phyloP scores from a whole-genome alignment of 2,113 vertebrate genomes.

The Centrocercus urophasianus region DNA sequence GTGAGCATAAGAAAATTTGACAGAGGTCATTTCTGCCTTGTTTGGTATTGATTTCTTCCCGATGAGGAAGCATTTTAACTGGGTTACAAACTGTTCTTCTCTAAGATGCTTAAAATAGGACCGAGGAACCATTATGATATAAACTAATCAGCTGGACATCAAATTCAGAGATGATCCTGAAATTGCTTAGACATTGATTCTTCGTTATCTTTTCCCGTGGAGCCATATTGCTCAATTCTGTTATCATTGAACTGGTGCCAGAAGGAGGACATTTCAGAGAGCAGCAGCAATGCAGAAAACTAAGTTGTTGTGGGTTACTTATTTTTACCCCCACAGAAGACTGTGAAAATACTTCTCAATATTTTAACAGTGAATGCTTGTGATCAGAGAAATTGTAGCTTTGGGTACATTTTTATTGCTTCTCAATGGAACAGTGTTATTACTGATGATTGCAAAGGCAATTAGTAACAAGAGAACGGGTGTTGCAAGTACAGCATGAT shows the following conservation, averaged over 20 bases:
- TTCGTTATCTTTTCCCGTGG: conserved; percentile 47
- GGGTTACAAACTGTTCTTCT: not conserved
- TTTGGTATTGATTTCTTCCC: not conserved
- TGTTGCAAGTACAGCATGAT: not conserved
- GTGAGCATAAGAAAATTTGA: not conserved
- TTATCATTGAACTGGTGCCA: not conserved
- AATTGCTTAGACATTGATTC: conserved; percentile 37
- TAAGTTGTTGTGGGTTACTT: not conserved
- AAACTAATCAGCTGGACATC: conserved; percentile 51
- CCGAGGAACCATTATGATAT: not conserved
- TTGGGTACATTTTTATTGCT: not conserved
- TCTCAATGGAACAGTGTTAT: not conserved
- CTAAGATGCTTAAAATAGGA: conserved; percentile 42
- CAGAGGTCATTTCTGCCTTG: not conserved
- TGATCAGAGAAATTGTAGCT: not conserved
- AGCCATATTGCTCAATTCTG: conserved; percentile 21
- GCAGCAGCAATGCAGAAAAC: not conserved
- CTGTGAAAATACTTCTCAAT: not conserved
- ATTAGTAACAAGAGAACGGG: not conserved
- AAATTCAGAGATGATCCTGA: conserved; percentile 36
- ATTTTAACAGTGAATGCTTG: not conserved
- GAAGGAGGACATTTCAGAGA: not conserved
- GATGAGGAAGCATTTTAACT: not conserved
- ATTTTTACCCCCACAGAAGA: not conserved
- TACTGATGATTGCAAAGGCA: not conserved